Conservation (phyloP, 2,888 invertebrate species). For the Lamproptera curius region DNA sequence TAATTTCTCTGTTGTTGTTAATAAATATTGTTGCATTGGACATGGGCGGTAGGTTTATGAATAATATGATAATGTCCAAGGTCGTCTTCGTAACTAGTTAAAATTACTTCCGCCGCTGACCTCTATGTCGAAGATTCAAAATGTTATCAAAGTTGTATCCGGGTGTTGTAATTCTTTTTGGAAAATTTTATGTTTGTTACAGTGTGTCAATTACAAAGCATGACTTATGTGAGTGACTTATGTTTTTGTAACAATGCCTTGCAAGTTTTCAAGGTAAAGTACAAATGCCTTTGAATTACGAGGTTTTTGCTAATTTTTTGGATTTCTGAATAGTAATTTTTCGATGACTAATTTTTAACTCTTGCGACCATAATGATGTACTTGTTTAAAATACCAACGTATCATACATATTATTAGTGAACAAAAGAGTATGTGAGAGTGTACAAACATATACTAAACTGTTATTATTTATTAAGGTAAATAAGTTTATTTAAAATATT, state of each 20-base stretch:
- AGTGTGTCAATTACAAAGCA: constrained; percentile 13
- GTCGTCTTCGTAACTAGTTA: constrained; percentile 10
- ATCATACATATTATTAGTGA: too few relatives aligned
- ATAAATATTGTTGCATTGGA: neutral
- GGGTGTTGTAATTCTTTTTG: constrained; percentile 3
- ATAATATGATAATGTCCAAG: constrained; percentile 9
- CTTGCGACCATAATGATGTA: too few relatives aligned
- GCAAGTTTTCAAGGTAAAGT: too few relatives aligned
- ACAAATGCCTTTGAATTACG: too few relatives aligned
- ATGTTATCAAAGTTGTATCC: constrained; percentile 5
- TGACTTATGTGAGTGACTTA: constrained; percentile 14
- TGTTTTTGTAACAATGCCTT: constrained; percentile 6
- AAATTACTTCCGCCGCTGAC: constrained; percentile 31
- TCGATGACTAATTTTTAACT: too few relatives aligned
- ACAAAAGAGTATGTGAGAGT: too few relatives aligned
- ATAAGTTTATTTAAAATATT: too few relatives aligned
- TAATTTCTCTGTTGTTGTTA: neutral
- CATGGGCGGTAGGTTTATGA: neutral
- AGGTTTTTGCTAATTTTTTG: too few relatives aligned
- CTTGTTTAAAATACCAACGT: too few relatives aligned
- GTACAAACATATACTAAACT: too few relatives aligned
- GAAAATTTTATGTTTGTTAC: constrained; percentile 10
- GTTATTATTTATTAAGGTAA: too few relatives aligned
- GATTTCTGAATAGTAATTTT: too few relatives aligned
- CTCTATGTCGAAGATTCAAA: constrained; percentile 24